Evolutionary conservation across 2,888 invertebrate genomes (phyloP).

Genomic region (Cataglyphis cursor): DNA sequence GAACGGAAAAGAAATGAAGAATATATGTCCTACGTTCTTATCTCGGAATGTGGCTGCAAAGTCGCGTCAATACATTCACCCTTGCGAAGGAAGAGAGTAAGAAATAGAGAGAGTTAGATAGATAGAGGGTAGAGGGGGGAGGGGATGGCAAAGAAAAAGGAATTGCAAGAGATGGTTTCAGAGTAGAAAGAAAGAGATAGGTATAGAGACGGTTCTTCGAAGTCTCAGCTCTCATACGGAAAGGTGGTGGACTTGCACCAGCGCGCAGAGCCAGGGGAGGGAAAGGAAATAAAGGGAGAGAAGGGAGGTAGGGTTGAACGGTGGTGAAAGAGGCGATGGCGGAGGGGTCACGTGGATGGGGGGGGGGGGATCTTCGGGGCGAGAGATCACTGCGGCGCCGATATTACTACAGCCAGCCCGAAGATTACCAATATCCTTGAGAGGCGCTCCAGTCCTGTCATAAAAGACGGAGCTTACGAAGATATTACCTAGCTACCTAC

Average conservation of each 20-base stretch:
- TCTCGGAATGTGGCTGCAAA: slow-evolving; percentile 82
- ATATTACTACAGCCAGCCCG: slow-evolving; percentile 84
- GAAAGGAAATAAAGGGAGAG: slow-evolving; percentile 5
- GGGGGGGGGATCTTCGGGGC: slow-evolving; percentile 76
- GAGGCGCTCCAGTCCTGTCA: slow-evolving; percentile 85
- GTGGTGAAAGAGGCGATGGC: slow-evolving; percentile 45
- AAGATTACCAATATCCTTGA: slow-evolving; percentile 87
- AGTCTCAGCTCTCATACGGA: slow-evolving; percentile 57
- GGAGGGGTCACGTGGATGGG: slow-evolving; percentile 50
- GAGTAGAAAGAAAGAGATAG: slow-evolving; percentile 51
- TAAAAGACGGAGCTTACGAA: slow-evolving; percentile 86
- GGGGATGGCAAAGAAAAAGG: slow-evolving; percentile 2
- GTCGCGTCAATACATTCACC: slow-evolving; percentile 83
- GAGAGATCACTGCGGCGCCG: slow-evolving; percentile 86
- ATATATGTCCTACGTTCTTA: slow-evolving; percentile 75
- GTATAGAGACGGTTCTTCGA: slow-evolving; percentile 69
- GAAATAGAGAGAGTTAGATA: slow-evolving; percentile 59
- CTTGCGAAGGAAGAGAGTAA: slow-evolving; percentile 73
- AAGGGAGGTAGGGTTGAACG: slow-evolving; percentile 37
- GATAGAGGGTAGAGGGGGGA: slow-evolving; percentile 52
- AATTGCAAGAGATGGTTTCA: slow-evolving; percentile 61
- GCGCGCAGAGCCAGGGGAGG: slow-evolving; percentile 11
- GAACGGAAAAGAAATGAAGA: slow-evolving; percentile 15
- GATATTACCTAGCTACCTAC: slow-evolving; percentile 83
- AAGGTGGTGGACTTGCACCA: slow-evolving; percentile 39